A percentile compares a stretch with the other conserved stretches of the same genome.
phyloP scores from a whole-genome alignment of 2,797 vertebrate genomes.

The Gorsachius magnificus region DNA sequence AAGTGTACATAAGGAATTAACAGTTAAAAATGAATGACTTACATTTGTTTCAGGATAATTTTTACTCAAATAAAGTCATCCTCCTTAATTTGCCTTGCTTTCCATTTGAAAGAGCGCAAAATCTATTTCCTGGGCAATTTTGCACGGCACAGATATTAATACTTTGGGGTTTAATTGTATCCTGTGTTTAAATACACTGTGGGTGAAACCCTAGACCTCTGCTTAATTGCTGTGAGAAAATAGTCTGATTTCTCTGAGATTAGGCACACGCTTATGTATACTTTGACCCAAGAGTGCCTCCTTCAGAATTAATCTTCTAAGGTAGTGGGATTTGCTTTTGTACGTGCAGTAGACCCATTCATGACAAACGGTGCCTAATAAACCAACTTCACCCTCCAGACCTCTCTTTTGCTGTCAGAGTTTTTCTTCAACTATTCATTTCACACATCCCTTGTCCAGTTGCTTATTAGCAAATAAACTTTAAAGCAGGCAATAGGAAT shows the following conservation, averaged over 20 bases:
- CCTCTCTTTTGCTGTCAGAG: conserved; percentile 74
- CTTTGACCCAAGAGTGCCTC: conserved; percentile 84
- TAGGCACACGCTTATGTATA: conserved; percentile 85
- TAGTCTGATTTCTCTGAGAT: conserved; percentile 84
- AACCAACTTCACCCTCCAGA: conserved; percentile 76
- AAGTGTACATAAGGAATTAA: conserved; percentile 34
- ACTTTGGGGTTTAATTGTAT: conserved; percentile 86
- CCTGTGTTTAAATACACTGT: conserved; percentile 86
- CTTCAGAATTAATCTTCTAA: conserved; percentile 87
- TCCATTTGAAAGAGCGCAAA: conserved; percentile 77
- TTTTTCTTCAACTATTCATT: conserved; percentile 77
- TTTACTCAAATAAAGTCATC: conserved; percentile 71
- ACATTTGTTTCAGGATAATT: conserved; percentile 62
- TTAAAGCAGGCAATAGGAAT: conserved; percentile 66
- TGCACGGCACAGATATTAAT: conserved; percentile 85
- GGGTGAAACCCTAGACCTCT: conserved; percentile 85
- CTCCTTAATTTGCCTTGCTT: conserved; percentile 76
- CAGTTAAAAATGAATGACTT: conserved; percentile 62
- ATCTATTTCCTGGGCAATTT: conserved; percentile 86
- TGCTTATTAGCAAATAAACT: conserved; percentile 80
- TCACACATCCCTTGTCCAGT: conserved; percentile 78
- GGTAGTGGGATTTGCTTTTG: conserved; percentile 83
- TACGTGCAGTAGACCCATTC: conserved; percentile 74
- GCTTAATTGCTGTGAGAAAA: conserved; percentile 88
- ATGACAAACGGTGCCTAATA: conserved; percentile 81